Evolutionary conservation across 2,113 vertebrate genomes (phyloP).

Genomic region (Danio rerio): GRCz12tu NC_133200.1:39239001-39239500

Average conservation of each 20-base stretch:
- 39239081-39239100: background rate
- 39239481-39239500: conserved; percentile 99
- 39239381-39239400: too few species aligned
- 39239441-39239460: conserved; percentile 70
- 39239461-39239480: conserved; percentile 88
- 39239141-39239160: background rate
- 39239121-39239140: background rate
- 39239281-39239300: too few species aligned
- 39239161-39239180: background rate
- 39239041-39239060: conserved; percentile 48
- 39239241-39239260: background rate
- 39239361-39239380: too few species aligned
- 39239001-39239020: conserved; percentile 67
- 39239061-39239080: background rate
- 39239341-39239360: too few species aligned
- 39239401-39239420: background rate
- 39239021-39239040: conserved; percentile 60
- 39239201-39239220: background rate
- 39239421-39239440: conserved; percentile 25
- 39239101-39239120: background rate
- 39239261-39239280: too few species aligned
- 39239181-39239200: background rate
- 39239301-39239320: too few species aligned
- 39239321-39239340: too few species aligned
- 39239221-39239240: too few species aligned